Evolutionary conservation across 2,797 vertebrate species (phyloP), one percentile per base, ranked within the genome.

Genomic region (Acrocephalus scirpaceus): DNA sequence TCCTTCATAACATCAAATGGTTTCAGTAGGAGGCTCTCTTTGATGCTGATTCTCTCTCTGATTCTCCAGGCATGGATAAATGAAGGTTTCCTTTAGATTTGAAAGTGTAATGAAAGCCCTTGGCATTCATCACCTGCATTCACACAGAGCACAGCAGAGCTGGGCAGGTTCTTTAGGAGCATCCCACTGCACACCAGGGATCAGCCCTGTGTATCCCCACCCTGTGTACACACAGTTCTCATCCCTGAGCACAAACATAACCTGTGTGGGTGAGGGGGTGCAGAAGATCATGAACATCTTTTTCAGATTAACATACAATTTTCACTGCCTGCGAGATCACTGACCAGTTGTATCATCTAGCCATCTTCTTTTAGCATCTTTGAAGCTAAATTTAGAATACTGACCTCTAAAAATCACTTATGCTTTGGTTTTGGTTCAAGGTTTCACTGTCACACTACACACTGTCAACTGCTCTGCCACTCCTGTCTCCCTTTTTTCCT

Each of bases 221-320:
- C n/a, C 64, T 8, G 1, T 6, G 0, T 2, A 5, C 26, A 5
- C 2, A 16, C 29, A 11, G 0, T 0, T 22, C 9, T 56, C 25
- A 4, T 2, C 15, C 88, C 62, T 25, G 38, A 70, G 13, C 67
- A 67, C 79, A 66, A 36, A 34, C 7, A 27, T 9, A 78, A 7
- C 57, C 64, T 45, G 18, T 2, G 1, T 0, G 14, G 32, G 18
- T 47, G 29, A 44, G 2, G 16, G 21, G 36, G 10, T 47, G 12
- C 23, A 85, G 45, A 66, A 76, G 8, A 62, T 25, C 22, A 44
- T 3, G 1, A 56, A 30, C 2, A 8, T 16, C 2, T 42, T 32
- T 56, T 73, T 58, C n/a, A 2, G 17, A 15, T 82, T 53, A 6
- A 2, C 23, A 64, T 5, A 25, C 10, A 7, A 58, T 69, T 85